Evolutionary conservation across 2,797 vertebrate species (phyloP), one percentile per base, ranked within the genome.

Genomic region (Anableps anableps): DNA sequence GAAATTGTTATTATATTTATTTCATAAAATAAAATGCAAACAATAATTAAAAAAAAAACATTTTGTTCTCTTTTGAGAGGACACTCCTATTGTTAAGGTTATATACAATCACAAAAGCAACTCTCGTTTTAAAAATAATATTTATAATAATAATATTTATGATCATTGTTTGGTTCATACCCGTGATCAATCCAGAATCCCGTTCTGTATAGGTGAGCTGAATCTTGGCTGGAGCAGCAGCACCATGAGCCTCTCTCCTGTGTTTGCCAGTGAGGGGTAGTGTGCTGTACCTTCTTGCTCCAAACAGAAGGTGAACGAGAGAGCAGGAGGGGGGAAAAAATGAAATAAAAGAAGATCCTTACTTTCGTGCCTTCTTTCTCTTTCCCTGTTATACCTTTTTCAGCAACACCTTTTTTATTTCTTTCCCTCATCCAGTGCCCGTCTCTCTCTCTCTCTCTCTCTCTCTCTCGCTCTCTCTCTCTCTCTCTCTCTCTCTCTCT

Each of bases 221-320:
- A 85, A 83, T 92, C 90, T 88, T 78, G 89, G 91, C 87, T 91
- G 86, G 82, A 93, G 86, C 86, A 81, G 87, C 86, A 79, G 53
- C 87, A 80, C 19, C 91, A 83, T 55, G 86, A 87, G 85, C 76
- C 83, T 86, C 85, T 81, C 81, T 82, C 81, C 85, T 88, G 84
- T 90, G 86, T 90, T 86, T 84, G 87, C 81, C 91, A 87, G 84
- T 80, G 93, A 91, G 92, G 88, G 85, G 86, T 88, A 86, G 87
- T 88, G 91, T 86, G 91, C 88, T 87, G 50, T 86, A 86, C 79
- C 89, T 90, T 55, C 36, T 26, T 89, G 91, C 89, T 91, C 85
- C 88, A 92, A 91, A 89, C 86, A 80, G 88, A 91, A 68, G 94
- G 93, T 94, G 90, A 93, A 93, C 89, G 89, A 91, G 89, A 89